Evolutionary conservation across 2,888 invertebrate species (phyloP).

Genomic region (Yponomeuta plumbellus): DNA sequence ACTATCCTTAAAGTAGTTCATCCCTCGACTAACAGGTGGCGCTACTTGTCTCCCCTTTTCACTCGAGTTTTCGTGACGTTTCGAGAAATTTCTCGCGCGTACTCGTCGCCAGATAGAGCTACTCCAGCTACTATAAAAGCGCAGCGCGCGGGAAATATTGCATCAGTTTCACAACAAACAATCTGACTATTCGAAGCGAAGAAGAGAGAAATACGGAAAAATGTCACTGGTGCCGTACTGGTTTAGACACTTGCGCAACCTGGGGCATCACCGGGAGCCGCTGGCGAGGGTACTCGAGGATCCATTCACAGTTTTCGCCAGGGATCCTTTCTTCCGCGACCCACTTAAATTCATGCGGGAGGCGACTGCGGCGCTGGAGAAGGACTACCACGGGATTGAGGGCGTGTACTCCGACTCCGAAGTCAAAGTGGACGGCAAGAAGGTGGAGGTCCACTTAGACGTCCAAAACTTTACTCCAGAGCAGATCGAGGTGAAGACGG

Average conservation of each 20-base stretch:
- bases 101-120: conserved; percentile 51
- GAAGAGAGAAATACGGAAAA: conserved; percentile 28
- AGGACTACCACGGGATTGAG: conserved; percentile 53
- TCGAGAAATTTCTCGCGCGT: conserved; percentile 28
- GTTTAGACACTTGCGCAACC: conserved; percentile 60
- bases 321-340: conserved; percentile 63
- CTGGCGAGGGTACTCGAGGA: conserved; percentile 51
- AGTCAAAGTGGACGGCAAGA: conserved; percentile 78
- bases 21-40: conserved; percentile 29
- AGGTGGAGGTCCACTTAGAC: conserved; percentile 84
- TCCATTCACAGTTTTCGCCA: conserved; percentile 47
- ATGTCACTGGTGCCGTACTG: conserved; percentile 68
- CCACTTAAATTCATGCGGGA: conserved; percentile 52
- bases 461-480: conserved; percentile 87
- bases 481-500: conserved; percentile 86
- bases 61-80: conserved; percentile 47
- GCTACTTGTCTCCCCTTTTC: conserved; percentile 13
- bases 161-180: conserved; percentile 39
- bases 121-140: conserved; percentile 45
- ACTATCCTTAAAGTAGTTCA: conserved; percentile 3
- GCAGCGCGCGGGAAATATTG: conserved; percentile 23
- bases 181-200: conserved; percentile 23
- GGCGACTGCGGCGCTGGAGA: conserved; percentile 38
- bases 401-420: conserved; percentile 74
- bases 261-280: conserved; percentile 51